Percentiles rank a stretch among this genome's conserved stretches.
Conservation (phyloP, 2,888 invertebrate genomes). For the Orthonevra nobilis region DNA sequence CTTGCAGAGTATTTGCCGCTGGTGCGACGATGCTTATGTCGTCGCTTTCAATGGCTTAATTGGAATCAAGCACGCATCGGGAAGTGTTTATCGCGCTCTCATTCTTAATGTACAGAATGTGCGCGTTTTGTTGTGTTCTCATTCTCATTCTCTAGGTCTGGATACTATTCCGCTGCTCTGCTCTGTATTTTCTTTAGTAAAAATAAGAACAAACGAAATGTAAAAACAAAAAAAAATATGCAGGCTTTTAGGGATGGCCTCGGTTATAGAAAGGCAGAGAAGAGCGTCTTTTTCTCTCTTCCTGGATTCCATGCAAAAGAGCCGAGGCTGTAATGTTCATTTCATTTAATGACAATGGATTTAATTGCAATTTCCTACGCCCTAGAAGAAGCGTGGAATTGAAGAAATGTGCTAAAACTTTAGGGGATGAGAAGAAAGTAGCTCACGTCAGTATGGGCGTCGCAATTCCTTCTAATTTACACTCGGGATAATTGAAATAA, state of each 20-base stretch:
- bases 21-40: slow-evolving; percentile 42
- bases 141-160: slow-evolving; percentile 34
- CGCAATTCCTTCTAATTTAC: slow-evolving; percentile 46
- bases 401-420: slow-evolving; percentile 27
- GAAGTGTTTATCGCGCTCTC: slow-evolving; percentile 69
- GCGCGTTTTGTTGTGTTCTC: slow-evolving; percentile 29
- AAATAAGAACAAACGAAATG: too few species aligned
- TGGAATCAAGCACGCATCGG: slow-evolving; percentile 69
- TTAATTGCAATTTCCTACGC: slow-evolving; percentile 68
- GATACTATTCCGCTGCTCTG: too few species aligned
- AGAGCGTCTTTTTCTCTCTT: slow-evolving; percentile 4
- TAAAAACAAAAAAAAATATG: too few species aligned
- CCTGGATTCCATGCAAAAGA: slow-evolving; percentile 46
- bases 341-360: slow-evolving; percentile 66
- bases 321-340: slow-evolving; percentile 42
- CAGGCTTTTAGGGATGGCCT: slow-evolving; percentile 37
- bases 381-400: slow-evolving; percentile 33
- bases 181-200: slow-evolving; percentile 9
- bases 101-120: slow-evolving; percentile 51
- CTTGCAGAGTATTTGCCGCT: slow-evolving; percentile 29
- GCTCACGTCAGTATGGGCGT: neutral
- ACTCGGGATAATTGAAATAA: slow-evolving; percentile 63
- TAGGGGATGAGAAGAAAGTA: neutral
- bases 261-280: neutral
- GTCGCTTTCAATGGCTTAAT: slow-evolving; percentile 66